Evolutionary conservation across 2,113 vertebrate species (phyloP), one percentile per base, ranked within the genome.

Genomic region (Agapornis roseicollis): DNA sequence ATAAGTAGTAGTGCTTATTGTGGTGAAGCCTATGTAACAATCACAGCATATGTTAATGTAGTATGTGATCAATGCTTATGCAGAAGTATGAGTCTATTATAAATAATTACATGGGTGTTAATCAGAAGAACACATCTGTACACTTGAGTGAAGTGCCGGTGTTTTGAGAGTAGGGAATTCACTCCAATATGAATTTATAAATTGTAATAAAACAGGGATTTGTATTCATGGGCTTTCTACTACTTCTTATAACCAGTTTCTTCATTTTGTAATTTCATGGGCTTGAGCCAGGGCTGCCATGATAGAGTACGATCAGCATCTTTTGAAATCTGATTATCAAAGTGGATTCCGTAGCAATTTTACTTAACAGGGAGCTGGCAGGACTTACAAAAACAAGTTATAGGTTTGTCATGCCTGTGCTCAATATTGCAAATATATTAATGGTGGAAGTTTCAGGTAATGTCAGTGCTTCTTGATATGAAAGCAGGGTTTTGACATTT

Each of bases 301-400:
- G 0, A 13, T 7, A 14, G 9, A 25, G 3, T 17, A 14, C 0
- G 3, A 58, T 66, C 24, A 77, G 14, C 31, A 33, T 4, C 50
- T 63, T 74, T 29, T 14, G 11, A 77, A 92, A 74, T 80, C 66
- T 65, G 63, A 17, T 74, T 76, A 31, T 63, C 42, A 8, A 37
- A 71, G 47, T 70, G n/a, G 37, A 76, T 47, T 78, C 35, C 68
- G 18, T 42, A 37, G 50, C 9, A 58, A 28, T 74, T 69, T 49
- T 37, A 33, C 70, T 91, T 82, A 47, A n/a, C 46, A 33, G 28
- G 10, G 17, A 50, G 13, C 10, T 83, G 49, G 9, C 42, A 74
- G 58, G 35, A 49, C 14, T 71, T 74, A 44, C 4, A 56, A 37
- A 77, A 85, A n/a, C 2, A 0, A 10, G 2, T 31, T 37, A 31